Percentiles rank a stretch among this genome's conserved stretches.
Evolutionary conservation across 2,113 vertebrate genomes (phyloP).

Genomic region (Eulacestoma nigropectus): DNA sequence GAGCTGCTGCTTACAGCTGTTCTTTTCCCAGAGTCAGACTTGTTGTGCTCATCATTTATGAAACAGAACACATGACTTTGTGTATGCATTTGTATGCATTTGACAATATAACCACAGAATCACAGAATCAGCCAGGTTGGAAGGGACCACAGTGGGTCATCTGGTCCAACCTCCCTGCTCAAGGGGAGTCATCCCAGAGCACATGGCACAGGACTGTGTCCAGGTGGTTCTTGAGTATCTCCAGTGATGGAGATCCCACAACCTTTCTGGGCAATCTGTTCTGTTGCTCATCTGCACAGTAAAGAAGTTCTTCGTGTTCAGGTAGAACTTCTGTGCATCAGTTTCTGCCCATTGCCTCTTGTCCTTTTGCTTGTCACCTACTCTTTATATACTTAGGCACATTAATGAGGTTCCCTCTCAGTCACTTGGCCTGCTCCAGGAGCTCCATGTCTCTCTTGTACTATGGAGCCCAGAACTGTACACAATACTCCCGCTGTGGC

Average conservation of each 20-base stretch:
- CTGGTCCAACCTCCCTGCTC: not conserved
- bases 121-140: not conserved
- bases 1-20: not conserved
- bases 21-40: not conserved
- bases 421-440: not conserved
- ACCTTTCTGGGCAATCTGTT: not conserved
- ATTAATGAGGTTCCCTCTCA: not conserved
- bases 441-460: not conserved
- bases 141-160: not conserved
- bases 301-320: not conserved
- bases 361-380: not conserved
- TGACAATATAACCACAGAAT: not conserved
- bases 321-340: not conserved
- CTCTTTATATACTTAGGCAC: not conserved
- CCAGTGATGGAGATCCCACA: not conserved
- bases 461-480: not conserved
- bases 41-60: not conserved
- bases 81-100: not conserved
- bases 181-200: accelerated
- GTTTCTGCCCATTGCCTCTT: not conserved
- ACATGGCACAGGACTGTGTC: too few relatives aligned
- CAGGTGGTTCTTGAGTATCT: not conserved
- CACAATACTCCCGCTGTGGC: not conserved
- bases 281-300: not conserved
- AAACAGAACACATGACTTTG: not conserved